These are phyloP conservation scores for Aphrocallistes beatrix DNA, from an alignment of 37 sponge, comb jelly and placozoan species.

Conservation along the genomic window DNA sequence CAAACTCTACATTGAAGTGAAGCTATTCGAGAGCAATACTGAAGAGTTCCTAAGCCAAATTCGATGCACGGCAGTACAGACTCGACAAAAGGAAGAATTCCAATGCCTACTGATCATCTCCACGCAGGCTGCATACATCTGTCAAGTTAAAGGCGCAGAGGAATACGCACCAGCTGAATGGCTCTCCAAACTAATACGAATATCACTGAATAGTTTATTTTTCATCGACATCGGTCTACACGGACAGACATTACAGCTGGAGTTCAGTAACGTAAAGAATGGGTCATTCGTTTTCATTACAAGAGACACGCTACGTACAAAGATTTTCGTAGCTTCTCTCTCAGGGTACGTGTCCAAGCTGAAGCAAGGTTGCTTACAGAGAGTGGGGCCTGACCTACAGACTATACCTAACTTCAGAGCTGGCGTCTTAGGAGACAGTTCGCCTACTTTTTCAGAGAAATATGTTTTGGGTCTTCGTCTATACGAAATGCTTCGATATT, in stretches of 20 bases:
- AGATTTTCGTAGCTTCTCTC: background rate
- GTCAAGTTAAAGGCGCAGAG: background rate
- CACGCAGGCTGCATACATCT: background rate
- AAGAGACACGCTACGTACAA: constrained; percentile 11
- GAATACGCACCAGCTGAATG: background rate
- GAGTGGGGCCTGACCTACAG: background rate
- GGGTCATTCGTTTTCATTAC: constrained; percentile 5
- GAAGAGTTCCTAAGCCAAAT: constrained; percentile 4
- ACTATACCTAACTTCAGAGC: constrained; percentile 13
- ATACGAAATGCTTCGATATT: background rate
- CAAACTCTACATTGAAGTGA: background rate
- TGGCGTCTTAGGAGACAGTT: background rate
- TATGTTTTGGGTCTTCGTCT: background rate
- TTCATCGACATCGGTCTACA: constrained; percentile 12
- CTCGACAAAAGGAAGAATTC: background rate
- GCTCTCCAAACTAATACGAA: background rate
- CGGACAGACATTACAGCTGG: background rate
- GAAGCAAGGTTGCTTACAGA: background rate
- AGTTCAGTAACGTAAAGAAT: constrained; percentile 2
- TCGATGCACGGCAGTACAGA: background rate
- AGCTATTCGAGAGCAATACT: background rate
- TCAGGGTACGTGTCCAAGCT: background rate
- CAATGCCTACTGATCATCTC: constrained; percentile 3
- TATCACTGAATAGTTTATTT: background rate
- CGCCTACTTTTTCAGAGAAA: background rate